Base-by-base conservation (phyloP, 2,113 vertebrate species). In the Gorsachius goisagi region DNA sequence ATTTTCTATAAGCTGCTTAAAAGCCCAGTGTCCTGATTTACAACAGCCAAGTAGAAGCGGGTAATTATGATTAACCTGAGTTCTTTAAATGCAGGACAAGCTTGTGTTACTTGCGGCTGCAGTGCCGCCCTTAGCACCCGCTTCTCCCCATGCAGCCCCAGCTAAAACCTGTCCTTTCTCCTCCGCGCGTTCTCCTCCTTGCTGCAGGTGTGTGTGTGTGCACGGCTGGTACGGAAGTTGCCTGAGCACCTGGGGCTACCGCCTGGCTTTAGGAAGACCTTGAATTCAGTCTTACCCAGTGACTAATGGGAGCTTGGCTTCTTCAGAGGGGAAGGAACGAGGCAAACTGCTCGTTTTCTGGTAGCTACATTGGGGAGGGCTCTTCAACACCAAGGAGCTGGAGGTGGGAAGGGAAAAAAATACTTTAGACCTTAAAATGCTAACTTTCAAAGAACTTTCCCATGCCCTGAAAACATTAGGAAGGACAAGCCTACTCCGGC, bases 281-380 rank as follows among this genome's bases (percentile, higher is more conserved):
- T 47, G 14, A 13, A 4, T 23, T 64, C 24, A 23, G 2, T 20
- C n/a, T 60, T 75, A 2, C 33, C 21, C 3, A 0, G 30, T 18
- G 67, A 15, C 20, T 83, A 37, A 4, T 5, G 45, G 7, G 21
- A 39, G 30, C 63, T 9, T 64, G 89, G 44, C 79, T 53, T 24
- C 71, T 63, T 8, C 49, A 24, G 44, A 39, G 67, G 28, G 27
- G 67, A 26, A 23, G 39, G 64, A 62, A 15, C 17, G 8, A 2
- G 39, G 15, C 44, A 58, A 56, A 2, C 35, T 62, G 83, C 39
- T 73, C 72, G 11, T 41, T 68, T 63, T 90, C 30, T 53, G 39
- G 15, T 47, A 35, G 33, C 85, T 77, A 1, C 12, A 3, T 17
- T 55, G 66, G 24, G 22, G 2, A 50, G 56, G 30, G 45, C 23